Percentiles rank a stretch among this genome's conserved stretches.
phyloP scores from a whole-genome alignment of 2,888 invertebrate genomes.

The Synanthedon tipuliformis region DNA sequence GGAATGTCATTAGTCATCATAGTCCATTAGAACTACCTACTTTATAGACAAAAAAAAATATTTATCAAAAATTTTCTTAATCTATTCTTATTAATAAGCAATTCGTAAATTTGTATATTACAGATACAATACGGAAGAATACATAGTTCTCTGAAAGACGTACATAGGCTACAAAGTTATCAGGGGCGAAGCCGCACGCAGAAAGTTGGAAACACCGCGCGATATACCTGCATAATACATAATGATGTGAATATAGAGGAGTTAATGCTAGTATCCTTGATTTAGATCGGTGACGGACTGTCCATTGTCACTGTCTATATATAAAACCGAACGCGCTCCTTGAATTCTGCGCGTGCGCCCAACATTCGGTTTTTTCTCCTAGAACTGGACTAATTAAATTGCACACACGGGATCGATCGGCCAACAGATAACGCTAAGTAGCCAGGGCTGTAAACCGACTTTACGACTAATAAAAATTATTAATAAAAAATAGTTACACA shows the following conservation, averaged over 20 bases:
- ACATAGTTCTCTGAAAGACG: no score
- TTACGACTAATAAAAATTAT: neutral
- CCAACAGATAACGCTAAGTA: slow-evolving; percentile 23
- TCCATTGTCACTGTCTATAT: slow-evolving; percentile 60
- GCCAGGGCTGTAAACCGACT: neutral
- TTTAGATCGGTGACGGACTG: slow-evolving; percentile 44
- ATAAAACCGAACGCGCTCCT: slow-evolving; percentile 45
- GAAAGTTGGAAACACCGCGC: neutral
- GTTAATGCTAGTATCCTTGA: slow-evolving; percentile 31
- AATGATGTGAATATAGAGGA: slow-evolving; percentile 1
- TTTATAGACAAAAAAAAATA: no score
- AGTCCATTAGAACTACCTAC: no score
- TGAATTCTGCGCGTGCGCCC: slow-evolving; percentile 35
- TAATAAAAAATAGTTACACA: neutral
- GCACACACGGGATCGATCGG: slow-evolving; percentile 34
- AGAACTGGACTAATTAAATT: slow-evolving; percentile 41
- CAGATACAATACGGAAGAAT: no score
- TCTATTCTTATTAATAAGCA: no score
- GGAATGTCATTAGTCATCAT: no score
- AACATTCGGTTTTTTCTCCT: slow-evolving; percentile 24
- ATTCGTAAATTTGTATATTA: no score
- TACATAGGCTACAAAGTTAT: no score
- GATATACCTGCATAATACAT: neutral
- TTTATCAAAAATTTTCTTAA: no score
- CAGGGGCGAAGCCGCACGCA: no score